Base-by-base conservation (phyloP, 2,113 vertebrate genomes). In the Ammodramus savannarum region DNA sequence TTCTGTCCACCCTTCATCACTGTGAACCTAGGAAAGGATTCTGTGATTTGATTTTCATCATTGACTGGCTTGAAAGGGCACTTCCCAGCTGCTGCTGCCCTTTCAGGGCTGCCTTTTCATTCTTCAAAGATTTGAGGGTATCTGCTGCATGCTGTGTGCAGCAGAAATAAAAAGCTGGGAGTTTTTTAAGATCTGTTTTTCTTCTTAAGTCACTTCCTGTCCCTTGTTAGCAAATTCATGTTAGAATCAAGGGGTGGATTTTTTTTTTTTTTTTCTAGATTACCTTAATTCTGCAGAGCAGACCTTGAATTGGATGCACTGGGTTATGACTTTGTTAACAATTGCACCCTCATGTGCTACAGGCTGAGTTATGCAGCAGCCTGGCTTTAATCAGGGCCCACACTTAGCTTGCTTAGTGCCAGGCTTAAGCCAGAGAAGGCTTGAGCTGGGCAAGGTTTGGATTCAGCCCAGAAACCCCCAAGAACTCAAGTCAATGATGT, bases 391-490 rank as follows among this genome's bases (percentile, higher is more conserved):
- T 31, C 41, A 62, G 31, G n/a, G 9, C 23, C n/a, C 41, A 32
- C 1, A 3, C 0, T 0, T 32, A 55, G 17, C 54, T 93, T 74
- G 9, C 19, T 39, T 20, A 26, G 32, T 38, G 51, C 41, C 65
- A 32, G 55, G 44, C 21, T 62, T 48, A 44, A 85, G 11, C 17
- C 41, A 89, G 68, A 46, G 31, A 19, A 65, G 14, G 10, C 48
- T 44, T 51, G 36, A 75, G 32, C 31, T 43, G n/a, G 49, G 34
- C 15, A 48, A 80, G 6, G 36, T 67, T 59, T 92, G 59, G 20
- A 63, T 55, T n/a, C 34, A 67, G 52, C 34, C 38, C 81, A 72
- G 55, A 78, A 81, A 41, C 12, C 16, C 10, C 39, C 14, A 29
- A 32, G 19, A 62, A 16, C 44, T 72, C n/a, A 77, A 77, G 34